phyloP scores from a whole-genome alignment of 2,888 invertebrate genomes.

The Zhuqinia jingwanae region DNA sequence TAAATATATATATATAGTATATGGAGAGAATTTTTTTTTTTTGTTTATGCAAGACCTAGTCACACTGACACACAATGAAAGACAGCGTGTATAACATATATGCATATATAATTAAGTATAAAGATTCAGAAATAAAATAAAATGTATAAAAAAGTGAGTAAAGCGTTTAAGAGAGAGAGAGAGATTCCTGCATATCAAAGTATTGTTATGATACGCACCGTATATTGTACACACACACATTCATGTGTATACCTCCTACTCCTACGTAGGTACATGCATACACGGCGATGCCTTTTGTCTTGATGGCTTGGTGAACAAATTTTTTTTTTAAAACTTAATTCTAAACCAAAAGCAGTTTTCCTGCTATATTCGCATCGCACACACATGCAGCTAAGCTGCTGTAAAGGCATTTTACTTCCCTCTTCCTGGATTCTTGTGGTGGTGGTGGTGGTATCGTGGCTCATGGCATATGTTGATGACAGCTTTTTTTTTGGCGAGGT shows the following conservation, averaged over 20 bases:
- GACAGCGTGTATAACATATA: conserved; percentile 2
- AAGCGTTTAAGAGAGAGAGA: background rate
- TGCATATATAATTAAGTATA: conserved; percentile 39
- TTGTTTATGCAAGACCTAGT: conserved; percentile 57
- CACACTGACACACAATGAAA: conserved; percentile 57
- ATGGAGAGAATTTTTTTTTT: no score
- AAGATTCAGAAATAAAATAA: conserved; percentile 3
- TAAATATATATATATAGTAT: no score
- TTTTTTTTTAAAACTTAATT: conserved; percentile 53
- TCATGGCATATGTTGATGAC: conserved; percentile 30
- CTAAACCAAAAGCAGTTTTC: conserved; percentile 47
- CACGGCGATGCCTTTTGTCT: conserved; percentile 52
- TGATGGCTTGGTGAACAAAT: background rate
- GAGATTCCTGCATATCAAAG: background rate
- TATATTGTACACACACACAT: conserved; percentile 24
- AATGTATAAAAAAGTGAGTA: conserved; percentile 9
- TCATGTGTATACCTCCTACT: no score
- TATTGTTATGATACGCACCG: conserved; percentile 53
- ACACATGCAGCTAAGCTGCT: conserved; percentile 5
- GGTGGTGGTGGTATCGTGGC: no score
- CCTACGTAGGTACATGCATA: no score
- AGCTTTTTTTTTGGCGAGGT: conserved; percentile 23
- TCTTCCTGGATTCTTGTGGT: conserved; percentile 74
- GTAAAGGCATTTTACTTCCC: conserved; percentile 71
- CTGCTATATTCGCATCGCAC: background rate